Conservation (phyloP, 2,113 vertebrate species). For the Siniperca knerii region DNA sequence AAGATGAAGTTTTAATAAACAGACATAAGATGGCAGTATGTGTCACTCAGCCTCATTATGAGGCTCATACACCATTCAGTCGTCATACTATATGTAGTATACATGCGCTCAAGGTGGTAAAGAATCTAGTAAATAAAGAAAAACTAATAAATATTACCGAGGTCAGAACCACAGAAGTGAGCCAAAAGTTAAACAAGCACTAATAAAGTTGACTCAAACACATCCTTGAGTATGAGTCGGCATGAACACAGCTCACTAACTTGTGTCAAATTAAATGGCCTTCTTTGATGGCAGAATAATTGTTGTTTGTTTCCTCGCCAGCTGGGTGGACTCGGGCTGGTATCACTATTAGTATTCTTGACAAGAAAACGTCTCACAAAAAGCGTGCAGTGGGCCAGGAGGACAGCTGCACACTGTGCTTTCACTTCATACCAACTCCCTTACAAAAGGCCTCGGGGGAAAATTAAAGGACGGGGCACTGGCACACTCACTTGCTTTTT, state of each 20-base stretch:
- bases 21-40: background rate
- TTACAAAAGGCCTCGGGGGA: constrained; percentile 69
- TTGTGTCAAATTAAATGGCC: constrained; percentile 66
- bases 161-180: constrained; percentile 3
- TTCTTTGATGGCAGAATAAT: constrained; percentile 71
- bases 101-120: background rate
- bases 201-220: constrained; percentile 44
- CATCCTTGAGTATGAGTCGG: constrained; percentile 13
- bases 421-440: constrained; percentile 74
- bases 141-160: background rate
- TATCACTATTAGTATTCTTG: constrained; percentile 80
- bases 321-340: constrained; percentile 72
- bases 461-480: constrained; percentile 80
- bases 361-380: constrained; percentile 74
- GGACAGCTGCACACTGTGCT: constrained; percentile 82
- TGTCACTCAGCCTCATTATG: background rate
- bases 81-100: background rate
- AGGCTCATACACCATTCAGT: background rate
- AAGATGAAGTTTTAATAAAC: background rate
- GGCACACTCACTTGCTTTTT: constrained; percentile 74
- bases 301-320: constrained; percentile 77
- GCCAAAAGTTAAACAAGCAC: constrained; percentile 4
- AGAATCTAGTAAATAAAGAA: too few species aligned
- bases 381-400: constrained; percentile 69
- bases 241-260: constrained; percentile 56